These are phyloP conservation scores for Mythimna vitellina DNA, from an alignment of 2,888 invertebrate genomes.

Conservation along the genomic window DNA sequence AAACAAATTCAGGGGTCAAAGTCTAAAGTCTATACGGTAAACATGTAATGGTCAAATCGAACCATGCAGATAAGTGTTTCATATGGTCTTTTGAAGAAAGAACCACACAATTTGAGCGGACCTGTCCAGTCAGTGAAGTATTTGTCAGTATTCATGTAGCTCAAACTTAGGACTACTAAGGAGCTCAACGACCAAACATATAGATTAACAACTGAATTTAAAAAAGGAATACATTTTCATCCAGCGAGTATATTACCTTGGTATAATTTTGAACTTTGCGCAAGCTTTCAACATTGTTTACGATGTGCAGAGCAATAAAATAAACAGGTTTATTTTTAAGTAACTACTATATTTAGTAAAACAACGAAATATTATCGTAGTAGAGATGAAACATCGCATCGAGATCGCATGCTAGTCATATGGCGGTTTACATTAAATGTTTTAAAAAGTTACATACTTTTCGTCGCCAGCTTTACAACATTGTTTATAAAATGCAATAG, in stretches of 20 bases:
- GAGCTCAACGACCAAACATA: background rate
- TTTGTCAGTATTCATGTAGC: too few relatives aligned
- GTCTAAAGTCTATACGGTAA: too few relatives aligned
- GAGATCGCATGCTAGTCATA: background rate
- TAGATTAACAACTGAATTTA: background rate
- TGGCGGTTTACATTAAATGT: background rate
- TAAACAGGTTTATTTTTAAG: constrained; percentile 2
- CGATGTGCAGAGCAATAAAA: background rate
- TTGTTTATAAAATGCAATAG: background rate
- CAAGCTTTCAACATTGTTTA: background rate
- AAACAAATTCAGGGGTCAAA: too few relatives aligned
- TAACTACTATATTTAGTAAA: background rate
- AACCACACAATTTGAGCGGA: too few relatives aligned
- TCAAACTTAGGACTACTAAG: too few relatives aligned
- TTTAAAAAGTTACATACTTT: background rate
- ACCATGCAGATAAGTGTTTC: too few relatives aligned
- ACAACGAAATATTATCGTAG: background rate
- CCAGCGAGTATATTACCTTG: background rate
- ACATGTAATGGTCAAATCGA: too few relatives aligned
- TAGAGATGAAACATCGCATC: background rate
- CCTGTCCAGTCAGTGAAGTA: too few relatives aligned
- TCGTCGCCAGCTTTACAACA: background rate
- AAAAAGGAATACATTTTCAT: background rate
- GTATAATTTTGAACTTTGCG: background rate
- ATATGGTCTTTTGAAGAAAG: too few relatives aligned